phyloP scores from a whole-genome alignment of 2,113 vertebrate genomes.

The Salvelinus fontinalis region DNA sequence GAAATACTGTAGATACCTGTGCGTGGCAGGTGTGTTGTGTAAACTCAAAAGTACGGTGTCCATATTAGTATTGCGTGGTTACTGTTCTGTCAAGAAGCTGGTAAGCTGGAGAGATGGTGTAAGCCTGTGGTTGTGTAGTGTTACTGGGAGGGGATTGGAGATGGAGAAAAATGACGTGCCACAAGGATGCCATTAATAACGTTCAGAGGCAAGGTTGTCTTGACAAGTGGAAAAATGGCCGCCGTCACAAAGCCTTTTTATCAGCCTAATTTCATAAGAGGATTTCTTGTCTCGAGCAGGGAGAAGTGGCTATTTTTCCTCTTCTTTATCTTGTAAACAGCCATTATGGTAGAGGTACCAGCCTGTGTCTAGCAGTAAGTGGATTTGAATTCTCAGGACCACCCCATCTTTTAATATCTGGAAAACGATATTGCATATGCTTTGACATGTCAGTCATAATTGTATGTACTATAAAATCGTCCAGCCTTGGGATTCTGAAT shows the following conservation, averaged over 20 bases:
- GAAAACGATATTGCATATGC: conserved; percentile 25
- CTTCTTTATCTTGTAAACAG: conserved; percentile 74
- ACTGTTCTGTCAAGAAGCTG: background rate
- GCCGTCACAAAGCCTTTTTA: conserved; percentile 71
- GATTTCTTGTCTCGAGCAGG: conserved; percentile 67
- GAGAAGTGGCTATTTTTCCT: conserved; percentile 70
- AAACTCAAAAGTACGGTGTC: background rate
- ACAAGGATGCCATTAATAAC: conserved; percentile 79
- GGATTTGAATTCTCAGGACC: conserved; percentile 68
- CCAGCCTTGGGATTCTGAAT: too few relatives aligned
- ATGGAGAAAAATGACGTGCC: conserved; percentile 62
- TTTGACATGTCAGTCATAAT: conserved; percentile 54
- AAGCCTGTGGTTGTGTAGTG: background rate
- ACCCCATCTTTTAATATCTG: conserved; percentile 70
- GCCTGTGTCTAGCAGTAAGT: conserved; percentile 64
- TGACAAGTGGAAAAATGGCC: conserved; percentile 72
- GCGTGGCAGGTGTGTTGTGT: background rate
- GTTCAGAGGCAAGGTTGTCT: conserved; percentile 74
- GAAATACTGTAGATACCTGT: background rate
- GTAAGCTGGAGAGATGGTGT: background rate
- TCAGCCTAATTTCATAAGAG: conserved; percentile 74
- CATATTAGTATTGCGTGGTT: too few relatives aligned
- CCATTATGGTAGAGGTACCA: conserved; percentile 69
- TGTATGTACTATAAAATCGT: conserved; percentile 10
- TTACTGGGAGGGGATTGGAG: background rate